Conservation (phyloP, 2,888 invertebrate genomes). For the Drosophila mulleri region DNA sequence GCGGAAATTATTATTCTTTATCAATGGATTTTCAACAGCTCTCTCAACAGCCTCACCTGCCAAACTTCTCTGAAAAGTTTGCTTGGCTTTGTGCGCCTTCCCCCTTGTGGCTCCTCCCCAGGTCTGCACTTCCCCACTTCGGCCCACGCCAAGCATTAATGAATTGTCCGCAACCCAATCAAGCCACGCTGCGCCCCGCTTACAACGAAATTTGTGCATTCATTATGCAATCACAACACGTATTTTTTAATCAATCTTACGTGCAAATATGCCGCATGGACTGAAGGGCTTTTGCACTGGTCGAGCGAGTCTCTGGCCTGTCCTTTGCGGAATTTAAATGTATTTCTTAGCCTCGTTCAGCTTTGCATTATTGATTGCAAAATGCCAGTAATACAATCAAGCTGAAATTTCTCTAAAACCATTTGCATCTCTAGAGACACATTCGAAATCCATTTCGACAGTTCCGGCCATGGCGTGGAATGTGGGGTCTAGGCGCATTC, state of each 20-base stretch:
- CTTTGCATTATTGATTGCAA: slow-evolving; percentile 28
- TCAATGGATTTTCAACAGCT: slow-evolving; percentile 52
- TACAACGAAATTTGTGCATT: slow-evolving; percentile 46
- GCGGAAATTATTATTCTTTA: slow-evolving; percentile 79
- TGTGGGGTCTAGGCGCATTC: neutral
- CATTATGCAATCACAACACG: slow-evolving; percentile 80
- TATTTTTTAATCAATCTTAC: slow-evolving; percentile 81
- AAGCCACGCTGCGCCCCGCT: slow-evolving; percentile 1
- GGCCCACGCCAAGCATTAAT: slow-evolving; percentile 19
- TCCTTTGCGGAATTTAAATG: slow-evolving; percentile 53
- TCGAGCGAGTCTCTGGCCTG: slow-evolving; percentile 15
- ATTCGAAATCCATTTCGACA: neutral
- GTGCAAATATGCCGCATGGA: slow-evolving; percentile 61
- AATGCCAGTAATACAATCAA: neutral
- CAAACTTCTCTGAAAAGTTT: slow-evolving; percentile 34
- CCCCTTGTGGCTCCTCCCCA: neutral
- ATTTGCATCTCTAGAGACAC: neutral
- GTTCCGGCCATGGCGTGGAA: neutral
- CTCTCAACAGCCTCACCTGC: slow-evolving; percentile 6
- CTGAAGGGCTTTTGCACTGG: slow-evolving; percentile 6
- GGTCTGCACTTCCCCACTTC: neutral
- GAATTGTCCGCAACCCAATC: slow-evolving; percentile 37
- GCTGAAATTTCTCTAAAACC: neutral
- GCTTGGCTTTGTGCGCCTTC: slow-evolving; percentile 7
- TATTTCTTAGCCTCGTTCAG: slow-evolving; percentile 40